Percentiles rank a stretch among this genome's conserved stretches.
These are phyloP conservation scores for Drosophila eohydei DNA, from an alignment of 2,888 invertebrate genomes.

Conservation along the genomic window DNA sequence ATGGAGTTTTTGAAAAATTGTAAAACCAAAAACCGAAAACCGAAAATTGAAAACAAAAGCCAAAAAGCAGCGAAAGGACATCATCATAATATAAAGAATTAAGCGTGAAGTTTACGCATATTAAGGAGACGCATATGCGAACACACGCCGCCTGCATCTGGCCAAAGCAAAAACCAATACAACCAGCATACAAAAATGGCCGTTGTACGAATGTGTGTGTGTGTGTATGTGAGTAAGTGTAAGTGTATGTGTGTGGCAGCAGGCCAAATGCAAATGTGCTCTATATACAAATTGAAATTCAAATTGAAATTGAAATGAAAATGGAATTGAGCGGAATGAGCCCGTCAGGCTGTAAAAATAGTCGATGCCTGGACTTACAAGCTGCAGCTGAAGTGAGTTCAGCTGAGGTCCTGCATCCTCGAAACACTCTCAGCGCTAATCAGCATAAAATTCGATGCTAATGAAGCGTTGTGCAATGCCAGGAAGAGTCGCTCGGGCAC, in stretches of 20 bases:
- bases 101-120: conserved; percentile 84
- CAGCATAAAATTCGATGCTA: conserved; percentile 76
- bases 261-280: conserved; percentile 67
- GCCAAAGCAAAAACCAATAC: conserved; percentile 44
- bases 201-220: conserved; percentile 4
- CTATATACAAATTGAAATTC: conserved; percentile 21
- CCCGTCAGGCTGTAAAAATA: conserved; percentile 67
- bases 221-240: conserved; percentile 8
- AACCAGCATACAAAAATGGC: conserved; percentile 41
- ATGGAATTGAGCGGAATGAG: conserved; percentile 62
- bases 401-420: conserved; percentile 13
- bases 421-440: conserved; percentile 54
- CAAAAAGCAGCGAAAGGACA: conserved; percentile 79
- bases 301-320: conserved; percentile 23
- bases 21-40: conserved; percentile 57
- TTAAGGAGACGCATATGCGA: conserved; percentile 79
- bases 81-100: conserved; percentile 81
- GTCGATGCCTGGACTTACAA: conserved; percentile 2
- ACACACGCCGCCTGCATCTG: conserved; percentile 77
- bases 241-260: conserved; percentile 31
- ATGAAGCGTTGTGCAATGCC: conserved; percentile 72
- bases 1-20: conserved; percentile 68
- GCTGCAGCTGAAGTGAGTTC: conserved; percentile 9
- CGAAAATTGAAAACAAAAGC: conserved; percentile 65
- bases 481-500: conserved; percentile 22